These are phyloP conservation scores for Lagopus leucura DNA, from an alignment of 2,113 vertebrate species.

Conservation along the genomic window DNA sequence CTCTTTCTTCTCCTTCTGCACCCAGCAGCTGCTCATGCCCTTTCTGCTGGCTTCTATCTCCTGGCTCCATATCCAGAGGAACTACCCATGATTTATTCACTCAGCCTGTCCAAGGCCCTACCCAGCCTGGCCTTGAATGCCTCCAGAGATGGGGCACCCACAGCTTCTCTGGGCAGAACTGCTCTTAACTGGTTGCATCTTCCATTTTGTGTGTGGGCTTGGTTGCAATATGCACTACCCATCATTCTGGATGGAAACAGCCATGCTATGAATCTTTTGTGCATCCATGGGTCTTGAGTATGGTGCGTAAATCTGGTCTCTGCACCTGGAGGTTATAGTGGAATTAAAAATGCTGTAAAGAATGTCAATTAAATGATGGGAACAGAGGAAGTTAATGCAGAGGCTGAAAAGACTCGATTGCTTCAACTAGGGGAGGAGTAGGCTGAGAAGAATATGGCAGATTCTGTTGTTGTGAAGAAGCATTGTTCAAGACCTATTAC, in stretches of 20 bases:
- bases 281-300: not conserved
- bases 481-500: not conserved
- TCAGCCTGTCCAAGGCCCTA: no score
- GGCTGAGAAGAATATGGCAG: not conserved
- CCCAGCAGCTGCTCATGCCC: not conserved
- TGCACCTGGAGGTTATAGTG: not conserved
- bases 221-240: fast-evolving
- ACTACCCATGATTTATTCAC: not conserved
- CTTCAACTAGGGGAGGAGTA: fast-evolving
- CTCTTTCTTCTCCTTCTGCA: not conserved
- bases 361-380: not conserved
- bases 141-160: no score
- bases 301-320: not conserved
- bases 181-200: not conserved
- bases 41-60: not conserved
- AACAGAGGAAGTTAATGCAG: not conserved
- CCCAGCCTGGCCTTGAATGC: no score
- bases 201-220: not conserved
- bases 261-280: not conserved
- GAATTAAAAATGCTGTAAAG: not conserved
- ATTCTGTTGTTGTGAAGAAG: not conserved
- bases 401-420: not conserved
- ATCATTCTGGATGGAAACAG: not conserved
- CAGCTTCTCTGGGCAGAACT: no score
- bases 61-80: not conserved